A percentile compares a stretch with the other conserved stretches of the same genome.
Evolutionary conservation across 2,888 invertebrate genomes (phyloP).

Genomic region (Drosophila nigritarsus): DNA sequence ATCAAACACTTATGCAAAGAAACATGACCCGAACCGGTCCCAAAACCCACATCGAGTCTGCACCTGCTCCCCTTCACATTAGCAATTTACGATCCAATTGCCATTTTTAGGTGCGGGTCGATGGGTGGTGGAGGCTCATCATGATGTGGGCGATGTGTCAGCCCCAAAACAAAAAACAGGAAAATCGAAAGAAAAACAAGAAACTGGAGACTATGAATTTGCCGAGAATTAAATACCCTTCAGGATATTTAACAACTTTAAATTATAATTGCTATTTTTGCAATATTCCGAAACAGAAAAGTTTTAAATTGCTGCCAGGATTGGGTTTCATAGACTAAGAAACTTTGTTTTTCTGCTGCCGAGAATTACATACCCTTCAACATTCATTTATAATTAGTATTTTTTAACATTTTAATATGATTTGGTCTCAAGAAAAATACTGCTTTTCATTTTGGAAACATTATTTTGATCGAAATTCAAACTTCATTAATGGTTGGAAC

Average conservation of each 20-base stretch:
- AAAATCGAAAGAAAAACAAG: slow-evolving; percentile 21
- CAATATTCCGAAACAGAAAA: not conserved
- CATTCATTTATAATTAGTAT: not conserved
- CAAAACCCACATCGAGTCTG: slow-evolving; percentile 23
- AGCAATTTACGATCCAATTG: slow-evolving; percentile 43
- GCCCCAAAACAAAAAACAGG: slow-evolving; percentile 7
- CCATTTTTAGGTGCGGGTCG: slow-evolving; percentile 2
- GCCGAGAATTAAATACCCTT: slow-evolving; percentile 27
- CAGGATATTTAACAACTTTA: not conserved
- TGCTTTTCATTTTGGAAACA: not conserved
- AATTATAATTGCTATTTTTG: not conserved
- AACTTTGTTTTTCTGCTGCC: not conserved
- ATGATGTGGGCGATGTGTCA: slow-evolving; percentile 56
- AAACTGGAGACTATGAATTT: not conserved
- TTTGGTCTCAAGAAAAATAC: not conserved
- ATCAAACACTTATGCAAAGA: slow-evolving; percentile 67
- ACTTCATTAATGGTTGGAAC: not conserved
- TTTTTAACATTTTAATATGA: not conserved
- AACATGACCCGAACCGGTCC: slow-evolving; percentile 45
- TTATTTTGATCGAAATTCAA: not conserved
- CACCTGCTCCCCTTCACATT: slow-evolving; percentile 66
- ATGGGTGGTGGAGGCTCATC: slow-evolving; percentile 45
- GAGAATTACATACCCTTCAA: slow-evolving; percentile 19
- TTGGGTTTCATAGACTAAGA: not conserved
- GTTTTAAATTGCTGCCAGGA: not conserved